Evolutionary conservation across 2,113 vertebrate genomes (phyloP).

Genomic region (Helogale parvula): DNA sequence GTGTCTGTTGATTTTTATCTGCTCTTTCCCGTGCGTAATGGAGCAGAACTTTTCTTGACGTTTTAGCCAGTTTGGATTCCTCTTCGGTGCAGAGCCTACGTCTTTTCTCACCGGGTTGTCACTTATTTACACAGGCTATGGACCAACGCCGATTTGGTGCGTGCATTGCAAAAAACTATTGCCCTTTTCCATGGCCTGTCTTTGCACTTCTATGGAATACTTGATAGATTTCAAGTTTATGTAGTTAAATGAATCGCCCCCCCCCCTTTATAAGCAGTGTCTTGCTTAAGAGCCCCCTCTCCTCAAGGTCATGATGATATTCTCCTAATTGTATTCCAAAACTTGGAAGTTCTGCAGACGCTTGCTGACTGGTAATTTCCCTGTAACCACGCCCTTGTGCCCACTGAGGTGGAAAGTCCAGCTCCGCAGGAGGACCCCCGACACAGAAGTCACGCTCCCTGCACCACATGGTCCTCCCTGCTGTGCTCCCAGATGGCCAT

Average conservation of each 20-base stretch:
- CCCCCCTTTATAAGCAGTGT: fast-evolving
- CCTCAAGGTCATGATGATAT: background rate
- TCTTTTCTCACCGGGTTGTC: too few species aligned
- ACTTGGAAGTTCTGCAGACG: background rate
- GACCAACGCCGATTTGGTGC: background rate
- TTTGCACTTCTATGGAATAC: background rate
- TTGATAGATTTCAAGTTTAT: too few species aligned
- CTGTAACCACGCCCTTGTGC: background rate
- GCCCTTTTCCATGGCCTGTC: fast-evolving
- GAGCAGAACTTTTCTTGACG: background rate
- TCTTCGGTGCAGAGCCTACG: background rate
- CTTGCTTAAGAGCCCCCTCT: background rate
- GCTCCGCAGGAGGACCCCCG: fast-evolving
- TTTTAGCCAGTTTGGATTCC: background rate
- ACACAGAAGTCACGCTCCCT: fast-evolving
- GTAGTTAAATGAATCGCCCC: too few species aligned
- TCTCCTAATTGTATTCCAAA: background rate
- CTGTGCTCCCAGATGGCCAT: fast-evolving
- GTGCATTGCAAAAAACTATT: fast-evolving
- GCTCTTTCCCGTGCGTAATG: background rate
- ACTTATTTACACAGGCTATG: fast-evolving
- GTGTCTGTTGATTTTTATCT: background rate
- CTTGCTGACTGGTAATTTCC: fast-evolving
- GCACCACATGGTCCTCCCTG: fast-evolving
- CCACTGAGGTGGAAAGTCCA: background rate